Conservation (phyloP, 2,113 vertebrate genomes). For the Anser brachyrhynchus region DNA sequence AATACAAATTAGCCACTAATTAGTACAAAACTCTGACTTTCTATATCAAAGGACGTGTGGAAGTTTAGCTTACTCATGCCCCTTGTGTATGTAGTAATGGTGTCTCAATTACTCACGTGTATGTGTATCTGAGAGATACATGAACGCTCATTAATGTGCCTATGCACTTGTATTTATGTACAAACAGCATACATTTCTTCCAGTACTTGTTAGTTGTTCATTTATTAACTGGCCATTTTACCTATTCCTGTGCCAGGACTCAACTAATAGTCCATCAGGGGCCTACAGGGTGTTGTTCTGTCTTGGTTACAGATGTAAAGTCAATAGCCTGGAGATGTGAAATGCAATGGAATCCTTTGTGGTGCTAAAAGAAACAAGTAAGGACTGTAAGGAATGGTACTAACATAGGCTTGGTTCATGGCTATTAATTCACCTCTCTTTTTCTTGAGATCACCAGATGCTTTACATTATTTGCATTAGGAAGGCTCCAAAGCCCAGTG, state of each 20-base stretch:
- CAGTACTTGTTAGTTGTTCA: not conserved
- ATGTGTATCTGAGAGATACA: not conserved
- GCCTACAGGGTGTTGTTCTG: not conserved
- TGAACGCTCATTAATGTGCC: not conserved
- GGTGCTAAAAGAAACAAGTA: not conserved
- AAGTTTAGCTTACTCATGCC: not conserved
- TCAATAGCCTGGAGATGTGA: not conserved
- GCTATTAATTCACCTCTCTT: not conserved
- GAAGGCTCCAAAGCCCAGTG: not conserved
- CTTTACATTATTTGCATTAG: not conserved
- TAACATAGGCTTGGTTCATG: not conserved
- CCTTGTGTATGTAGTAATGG: not conserved
- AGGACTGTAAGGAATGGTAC: not conserved
- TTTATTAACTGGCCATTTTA: not conserved
- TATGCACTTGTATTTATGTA: not conserved
- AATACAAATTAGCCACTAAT: conserved; percentile 16
- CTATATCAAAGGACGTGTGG: not conserved
- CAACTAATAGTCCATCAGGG: not conserved
- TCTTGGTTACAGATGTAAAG: not conserved
- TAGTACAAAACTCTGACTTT: not conserved
- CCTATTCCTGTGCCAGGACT: not conserved
- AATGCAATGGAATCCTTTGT: not conserved
- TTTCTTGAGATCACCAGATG: not conserved
- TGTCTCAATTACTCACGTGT: not conserved
- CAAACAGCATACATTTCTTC: not conserved